These are phyloP conservation scores for Microtus montanus DNA, from an alignment of 2,113 vertebrate species.

Conservation along the genomic window DNA sequence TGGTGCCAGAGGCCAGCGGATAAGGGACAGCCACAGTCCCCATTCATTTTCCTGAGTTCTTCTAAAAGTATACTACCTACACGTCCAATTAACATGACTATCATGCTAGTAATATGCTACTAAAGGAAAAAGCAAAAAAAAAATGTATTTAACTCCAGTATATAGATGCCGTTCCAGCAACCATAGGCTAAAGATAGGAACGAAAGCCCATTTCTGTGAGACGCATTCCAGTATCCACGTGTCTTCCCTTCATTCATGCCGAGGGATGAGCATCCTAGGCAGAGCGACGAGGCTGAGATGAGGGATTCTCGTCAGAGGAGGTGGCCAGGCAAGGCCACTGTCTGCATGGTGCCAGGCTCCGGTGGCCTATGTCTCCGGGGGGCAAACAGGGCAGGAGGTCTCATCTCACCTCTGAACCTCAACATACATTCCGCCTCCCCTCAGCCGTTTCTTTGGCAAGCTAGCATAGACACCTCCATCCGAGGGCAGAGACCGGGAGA, in stretches of 20 bases:
- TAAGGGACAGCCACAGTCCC: not conserved
- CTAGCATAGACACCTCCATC: constrained; percentile 79
- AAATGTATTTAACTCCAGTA: constrained; percentile 44
- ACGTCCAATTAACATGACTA: constrained; percentile 83
- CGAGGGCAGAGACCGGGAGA: constrained; percentile 81
- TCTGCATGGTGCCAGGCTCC: not conserved
- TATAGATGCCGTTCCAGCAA: constrained; percentile 77
- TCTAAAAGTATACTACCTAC: constrained; percentile 83
- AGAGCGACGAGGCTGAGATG: constrained; percentile 62
- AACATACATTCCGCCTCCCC: not conserved
- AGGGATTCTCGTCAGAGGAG: constrained; percentile 36
- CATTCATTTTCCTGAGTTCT: constrained; percentile 41
- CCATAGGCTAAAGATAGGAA: constrained; percentile 80
- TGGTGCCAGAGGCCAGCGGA: not conserved
- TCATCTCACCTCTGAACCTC: not conserved
- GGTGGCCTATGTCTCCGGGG: accelerated
- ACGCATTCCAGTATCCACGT: constrained; percentile 56
- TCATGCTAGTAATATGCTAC: constrained; percentile 85
- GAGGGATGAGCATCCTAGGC: constrained; percentile 63
- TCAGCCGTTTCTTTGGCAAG: constrained; percentile 54
- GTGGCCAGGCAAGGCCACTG: accelerated
- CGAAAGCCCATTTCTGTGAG: constrained; percentile 69
- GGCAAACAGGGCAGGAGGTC: not conserved
- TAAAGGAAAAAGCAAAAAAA: constrained; percentile 68
- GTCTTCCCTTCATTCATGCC: constrained; percentile 54